A percentile compares a stretch with the other conserved stretches of the same genome.
Conservation (phyloP, 2,797 vertebrate genomes). For the Melanotaenia trifasciata region DNA sequence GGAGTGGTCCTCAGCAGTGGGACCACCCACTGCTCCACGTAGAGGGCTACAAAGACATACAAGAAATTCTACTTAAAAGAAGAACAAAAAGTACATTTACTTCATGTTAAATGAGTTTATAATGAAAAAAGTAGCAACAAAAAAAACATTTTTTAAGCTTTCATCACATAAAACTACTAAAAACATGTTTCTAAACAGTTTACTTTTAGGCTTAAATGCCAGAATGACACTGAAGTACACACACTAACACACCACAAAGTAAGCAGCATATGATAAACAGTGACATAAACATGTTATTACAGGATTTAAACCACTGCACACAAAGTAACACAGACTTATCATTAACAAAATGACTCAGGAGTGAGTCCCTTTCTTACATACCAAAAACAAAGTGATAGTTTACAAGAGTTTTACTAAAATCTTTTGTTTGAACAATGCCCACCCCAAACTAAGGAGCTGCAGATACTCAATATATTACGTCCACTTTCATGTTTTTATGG, state of each 20-base stretch:
- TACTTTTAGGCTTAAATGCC: slow-evolving; percentile 20
- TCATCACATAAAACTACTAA: neutral
- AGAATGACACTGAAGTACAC: slow-evolving; percentile 17
- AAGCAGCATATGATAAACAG: slow-evolving; percentile 37
- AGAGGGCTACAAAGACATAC: slow-evolving; percentile 45
- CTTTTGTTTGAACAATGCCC: slow-evolving; percentile 20
- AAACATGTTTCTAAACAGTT: neutral
- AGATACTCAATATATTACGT: neutral
- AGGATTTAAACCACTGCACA: slow-evolving; percentile 47
- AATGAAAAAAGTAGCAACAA: neutral
- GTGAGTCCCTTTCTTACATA: slow-evolving; percentile 39
- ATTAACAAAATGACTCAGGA: slow-evolving; percentile 61
- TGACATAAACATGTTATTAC: slow-evolving; percentile 64
- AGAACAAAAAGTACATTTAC: neutral
- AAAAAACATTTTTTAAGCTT: neutral
- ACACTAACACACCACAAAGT: slow-evolving; percentile 28
- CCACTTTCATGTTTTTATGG: neutral
- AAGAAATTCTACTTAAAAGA: slow-evolving; percentile 31
- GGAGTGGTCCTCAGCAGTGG: slow-evolving; percentile 79
- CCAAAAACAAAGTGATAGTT: slow-evolving; percentile 41
- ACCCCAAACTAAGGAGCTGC: neutral
- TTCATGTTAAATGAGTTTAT: neutral
- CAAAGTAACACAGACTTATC: slow-evolving; percentile 54
- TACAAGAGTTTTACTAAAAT: slow-evolving; percentile 30
- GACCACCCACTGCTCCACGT: slow-evolving; percentile 77